Evolutionary conservation across 2,113 vertebrate species (phyloP), one percentile per base, ranked within the genome.

Genomic region (Sarotherodon lohbergeri): DNA sequence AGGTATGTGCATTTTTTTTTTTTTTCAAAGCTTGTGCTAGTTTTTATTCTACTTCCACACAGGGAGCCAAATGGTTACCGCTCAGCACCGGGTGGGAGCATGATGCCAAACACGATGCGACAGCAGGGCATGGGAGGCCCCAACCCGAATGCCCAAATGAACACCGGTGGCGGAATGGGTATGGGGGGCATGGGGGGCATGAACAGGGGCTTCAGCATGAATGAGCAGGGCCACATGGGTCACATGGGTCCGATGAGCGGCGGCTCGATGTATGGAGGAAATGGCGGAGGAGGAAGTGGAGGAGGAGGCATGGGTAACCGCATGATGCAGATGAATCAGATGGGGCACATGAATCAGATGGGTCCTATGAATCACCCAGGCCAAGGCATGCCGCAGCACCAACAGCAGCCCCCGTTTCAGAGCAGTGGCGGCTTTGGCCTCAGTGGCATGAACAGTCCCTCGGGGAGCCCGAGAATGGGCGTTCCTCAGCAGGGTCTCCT

Each of bases 61-160:
- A 99, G 98, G 94, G 99, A 99, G 88, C 98, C 97, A 76, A 99
- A 98, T 83, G 98, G 98, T 66, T 99, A 98, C 94, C 97, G 98
- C 90, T 93, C 97, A 56, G 97, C 96, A 89, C 95, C 97, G 39
- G 97, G 92, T 90, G 94, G 97, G 66, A 96, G 92, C 89, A 93
- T 98, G 94, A 97, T 95, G 90, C 89, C 92, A 0, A 95, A 92
- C 85, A 6, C 86, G 2, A 95, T 95, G 95, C 92, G 98, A 89
- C 95, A 97, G 56, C 94, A 97, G 39, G 89, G 94, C 78, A 94
- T 98, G 91, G 97, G 96, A 48, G 97, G 95, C 82, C 90, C 93
- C 34, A 97, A 90, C 95, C 95, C 97, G 0, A 96, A 96, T 52
- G 91, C 96, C 85, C 95, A 96, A 73, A 96, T 98, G 97, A 96